phyloP scores from a whole-genome alignment of 2,797 vertebrate species.

The Babyrousa celebensis region DNA sequence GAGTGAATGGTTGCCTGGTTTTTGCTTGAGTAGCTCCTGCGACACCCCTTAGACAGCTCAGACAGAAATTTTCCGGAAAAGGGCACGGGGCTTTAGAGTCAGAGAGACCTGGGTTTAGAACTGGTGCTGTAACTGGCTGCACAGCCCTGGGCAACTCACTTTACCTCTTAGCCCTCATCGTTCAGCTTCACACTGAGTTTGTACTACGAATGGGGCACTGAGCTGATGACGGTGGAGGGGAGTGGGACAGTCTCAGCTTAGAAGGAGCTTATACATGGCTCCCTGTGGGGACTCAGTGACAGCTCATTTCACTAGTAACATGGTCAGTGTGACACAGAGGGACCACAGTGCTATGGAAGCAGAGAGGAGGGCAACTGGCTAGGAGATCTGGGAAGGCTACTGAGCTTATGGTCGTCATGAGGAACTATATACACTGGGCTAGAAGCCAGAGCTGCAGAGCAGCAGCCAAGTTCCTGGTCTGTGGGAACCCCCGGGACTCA shows the following conservation, averaged over 20 bases:
- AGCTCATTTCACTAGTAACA: background rate
- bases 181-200: background rate
- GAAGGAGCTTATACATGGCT: background rate
- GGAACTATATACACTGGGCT: background rate
- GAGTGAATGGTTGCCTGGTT: background rate
- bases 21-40: background rate
- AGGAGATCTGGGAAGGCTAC: background rate
- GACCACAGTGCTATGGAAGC: background rate
- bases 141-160: background rate
- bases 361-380: background rate
- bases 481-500: background rate
- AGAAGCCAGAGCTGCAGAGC: background rate
- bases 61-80: background rate
- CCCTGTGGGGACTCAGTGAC: background rate
- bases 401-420: background rate
- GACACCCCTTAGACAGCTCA: background rate
- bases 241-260: background rate
- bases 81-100: background rate
- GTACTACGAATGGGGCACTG: background rate
- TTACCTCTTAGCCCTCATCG: background rate
- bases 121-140: background rate
- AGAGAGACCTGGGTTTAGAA: background rate
- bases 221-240: background rate
- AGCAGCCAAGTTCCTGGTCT: constrained; percentile 57
- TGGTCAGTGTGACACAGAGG: background rate